These are phyloP conservation scores for Microctenopoma steveboyesi DNA, from an alignment of 2,797 vertebrate species.

Conservation along the genomic window DNA sequence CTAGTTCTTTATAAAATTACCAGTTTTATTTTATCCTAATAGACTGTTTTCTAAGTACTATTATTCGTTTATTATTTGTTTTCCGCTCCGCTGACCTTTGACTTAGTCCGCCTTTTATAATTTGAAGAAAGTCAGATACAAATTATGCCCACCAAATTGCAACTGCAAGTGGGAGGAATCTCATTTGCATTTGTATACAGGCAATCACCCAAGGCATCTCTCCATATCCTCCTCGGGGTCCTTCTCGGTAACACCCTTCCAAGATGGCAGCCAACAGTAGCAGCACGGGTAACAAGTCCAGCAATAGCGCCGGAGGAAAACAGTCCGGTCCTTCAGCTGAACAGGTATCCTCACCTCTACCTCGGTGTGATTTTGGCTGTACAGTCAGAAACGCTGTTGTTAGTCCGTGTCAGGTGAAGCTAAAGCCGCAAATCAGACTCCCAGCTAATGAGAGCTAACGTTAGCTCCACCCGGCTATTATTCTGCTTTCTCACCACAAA, in stretches of 20 bases:
- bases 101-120: not conserved
- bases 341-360: slow-evolving; percentile 70
- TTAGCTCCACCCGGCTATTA: slow-evolving; percentile 50
- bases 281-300: slow-evolving; percentile 81
- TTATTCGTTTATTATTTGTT: too few species aligned
- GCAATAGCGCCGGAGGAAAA: slow-evolving; percentile 73
- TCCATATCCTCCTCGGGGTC: slow-evolving; percentile 44
- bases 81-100: too few species aligned
- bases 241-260: slow-evolving; percentile 71
- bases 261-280: slow-evolving; percentile 88
- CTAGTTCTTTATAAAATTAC: too few species aligned
- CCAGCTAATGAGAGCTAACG: slow-evolving; percentile 52
- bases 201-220: slow-evolving; percentile 35
- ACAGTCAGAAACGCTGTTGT: rapidly evolving
- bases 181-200: slow-evolving; percentile 52
- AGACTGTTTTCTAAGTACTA: too few species aligned
- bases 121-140: not conserved
- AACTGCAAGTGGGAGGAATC: too few species aligned
- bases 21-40: too few species aligned
- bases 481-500: slow-evolving; percentile 26
- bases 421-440: not conserved
- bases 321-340: slow-evolving; percentile 82
- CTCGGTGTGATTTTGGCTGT: not conserved
- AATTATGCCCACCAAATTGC: too few species aligned
- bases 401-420: not conserved